A percentile compares a stretch with the other conserved stretches of the same genome.
These are phyloP conservation scores for Cerastoderma edule DNA, from an alignment of 2,888 invertebrate genomes.

Conservation along the genomic window DNA sequence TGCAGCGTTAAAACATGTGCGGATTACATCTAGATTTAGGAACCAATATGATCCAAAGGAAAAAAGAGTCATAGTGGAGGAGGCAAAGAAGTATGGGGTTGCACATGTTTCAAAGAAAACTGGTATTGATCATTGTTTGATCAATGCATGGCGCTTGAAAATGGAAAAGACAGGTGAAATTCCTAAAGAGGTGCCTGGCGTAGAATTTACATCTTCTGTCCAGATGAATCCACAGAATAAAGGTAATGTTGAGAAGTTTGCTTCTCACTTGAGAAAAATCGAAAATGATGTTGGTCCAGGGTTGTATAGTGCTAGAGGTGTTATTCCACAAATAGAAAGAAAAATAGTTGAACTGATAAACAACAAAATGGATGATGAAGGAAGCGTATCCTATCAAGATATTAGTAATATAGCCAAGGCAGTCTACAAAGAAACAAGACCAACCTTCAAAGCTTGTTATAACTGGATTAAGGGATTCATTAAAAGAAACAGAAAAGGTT, in stretches of 20 bases:
- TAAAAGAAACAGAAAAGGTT: constrained; percentile 52
- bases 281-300: constrained; percentile 45
- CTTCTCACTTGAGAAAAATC: constrained; percentile 36
- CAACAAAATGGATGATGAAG: constrained; percentile 49
- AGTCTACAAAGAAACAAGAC: constrained; percentile 56
- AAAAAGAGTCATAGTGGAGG: constrained; percentile 52
- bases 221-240: neutral
- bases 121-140: constrained; percentile 53
- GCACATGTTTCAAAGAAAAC: constrained; percentile 55
- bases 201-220: neutral
- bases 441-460: constrained; percentile 56
- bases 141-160: constrained; percentile 53
- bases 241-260: constrained; percentile 14
- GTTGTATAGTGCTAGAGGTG: constrained; percentile 48
- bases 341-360: constrained; percentile 44
- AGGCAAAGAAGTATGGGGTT: constrained; percentile 49
- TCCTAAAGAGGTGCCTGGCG: constrained; percentile 1
- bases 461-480: constrained; percentile 59
- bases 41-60: constrained; percentile 57
- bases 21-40: constrained; percentile 55
- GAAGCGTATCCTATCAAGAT: constrained; percentile 55
- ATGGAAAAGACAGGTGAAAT: constrained; percentile 46
- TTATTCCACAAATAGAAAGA: constrained; percentile 50
- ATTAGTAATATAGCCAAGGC: constrained; percentile 50
- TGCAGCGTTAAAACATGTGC: constrained; percentile 49